Conservation (phyloP, 2,113 vertebrate genomes). For the Myodes glareolus region DNA sequence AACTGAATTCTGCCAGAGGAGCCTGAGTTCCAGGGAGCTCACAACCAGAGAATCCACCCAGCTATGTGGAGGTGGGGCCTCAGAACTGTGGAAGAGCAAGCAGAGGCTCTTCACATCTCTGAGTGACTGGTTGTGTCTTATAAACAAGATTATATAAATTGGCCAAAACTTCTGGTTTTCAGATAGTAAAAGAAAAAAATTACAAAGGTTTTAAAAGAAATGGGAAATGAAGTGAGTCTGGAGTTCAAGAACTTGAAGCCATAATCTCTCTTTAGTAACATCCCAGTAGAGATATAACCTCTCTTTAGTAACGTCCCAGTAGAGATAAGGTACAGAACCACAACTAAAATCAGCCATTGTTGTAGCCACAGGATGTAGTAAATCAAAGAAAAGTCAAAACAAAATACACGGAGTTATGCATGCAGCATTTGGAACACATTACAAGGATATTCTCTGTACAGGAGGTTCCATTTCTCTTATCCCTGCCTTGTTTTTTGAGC, state of each 20-base stretch:
- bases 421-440: background rate
- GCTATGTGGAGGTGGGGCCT: background rate
- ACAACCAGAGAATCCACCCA: background rate
- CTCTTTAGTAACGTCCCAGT: background rate
- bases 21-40: background rate
- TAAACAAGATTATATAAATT: background rate
- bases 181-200: background rate
- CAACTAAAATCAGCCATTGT: background rate
- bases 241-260: background rate
- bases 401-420: conserved; percentile 6
- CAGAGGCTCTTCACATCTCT: background rate
- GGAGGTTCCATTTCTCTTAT: background rate
- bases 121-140: background rate
- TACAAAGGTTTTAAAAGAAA: background rate
- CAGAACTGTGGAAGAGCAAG: background rate
- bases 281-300: background rate
- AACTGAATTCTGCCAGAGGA: background rate
- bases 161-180: background rate
- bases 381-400: background rate
- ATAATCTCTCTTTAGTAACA: background rate
- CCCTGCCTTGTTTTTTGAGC: background rate
- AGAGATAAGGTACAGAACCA: background rate
- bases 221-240: background rate
- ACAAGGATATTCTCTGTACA: background rate
- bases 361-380: background rate